Evolutionary conservation across 2,797 vertebrate species (phyloP), one percentile per base, ranked within the genome.

Genomic region (Acridotheres tristis): DNA sequence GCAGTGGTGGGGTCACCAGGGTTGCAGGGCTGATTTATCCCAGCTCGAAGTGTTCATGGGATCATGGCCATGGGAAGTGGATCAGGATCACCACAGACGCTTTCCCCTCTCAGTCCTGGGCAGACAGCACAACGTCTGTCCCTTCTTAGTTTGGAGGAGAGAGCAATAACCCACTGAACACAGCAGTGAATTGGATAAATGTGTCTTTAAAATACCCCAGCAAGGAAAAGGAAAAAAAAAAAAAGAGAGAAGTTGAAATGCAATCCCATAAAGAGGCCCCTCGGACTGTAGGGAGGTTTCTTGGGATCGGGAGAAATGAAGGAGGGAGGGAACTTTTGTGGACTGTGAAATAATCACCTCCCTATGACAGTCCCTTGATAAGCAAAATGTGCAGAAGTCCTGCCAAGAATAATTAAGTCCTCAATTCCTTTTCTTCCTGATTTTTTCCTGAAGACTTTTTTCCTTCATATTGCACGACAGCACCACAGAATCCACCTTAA

Each of bases 31-130:
- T 55, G 79, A 19, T 63, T 55, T 59, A 43, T 48, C 50, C 58
- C 45, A 13, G 38, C 26, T 79, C 8, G 2, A 42, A 48, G 12
- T 0, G 0, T 30, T 68, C 25, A 16, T 9, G 0, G 0, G 66
- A 17, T 40, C 58, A 2, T 0, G 2, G 48, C 16, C 12, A 0
- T 18, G 67, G 61, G 18, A 59, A 26, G 25, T 6, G 74, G 50
- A 74, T n/a, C 19, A 11, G 53, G 40, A n/a, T 4, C 47, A 72
- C 5, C 21, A 21, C 7, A 11, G 42, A 2, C 2, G 1, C 53
- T 13, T 53, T 53, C 29, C 22, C 29, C 47, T 22, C 55, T 43
- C 5, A 0, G 8, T 17, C 53, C 77, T 4, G 2, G 51, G 18
- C 23, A 71, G 34, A 48, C 38, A 50, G 68, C 23, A 3, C 18